Evolutionary conservation across 2,113 vertebrate genomes (phyloP), one percentile per base, ranked within the genome.

Genomic region (Dromaius novaehollandiae): DNA sequence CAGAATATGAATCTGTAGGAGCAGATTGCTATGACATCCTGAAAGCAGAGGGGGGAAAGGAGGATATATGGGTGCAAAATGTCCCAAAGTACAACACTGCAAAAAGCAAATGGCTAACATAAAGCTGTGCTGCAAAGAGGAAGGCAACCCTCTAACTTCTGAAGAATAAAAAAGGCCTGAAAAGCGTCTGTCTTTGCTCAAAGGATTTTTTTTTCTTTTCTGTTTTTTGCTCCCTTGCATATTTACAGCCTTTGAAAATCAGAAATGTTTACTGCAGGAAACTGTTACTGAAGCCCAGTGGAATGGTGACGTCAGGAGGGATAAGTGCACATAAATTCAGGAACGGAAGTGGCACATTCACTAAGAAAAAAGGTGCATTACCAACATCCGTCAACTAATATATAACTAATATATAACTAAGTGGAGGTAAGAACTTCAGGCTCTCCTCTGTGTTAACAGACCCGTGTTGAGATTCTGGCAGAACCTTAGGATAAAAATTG

Each of bases 301-400:
- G 38, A 75, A 94, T 34, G 36, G 70, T 74, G 42, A 79, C 21
- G n/a, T 34, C 21, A 30, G 58, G 46, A 84, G 63, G 11, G 18
- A 21, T 68, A 77, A 70, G n/a, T 44, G 55, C 30, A 26, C 34
- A 74, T 48, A 24, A 76, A 73, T 69, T 89, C 56, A 91, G 75
- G 73, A 76, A 92, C 14, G 61, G 44, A 66, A 89, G 56, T 34
- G 8, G 7, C 63, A 74, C 2, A 7, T 91, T 88, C 63, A 44
- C n/a, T 51, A 58, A 50, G 34, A 20, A 88, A 91, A 87, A 88
- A n/a, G 7, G 17, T 91, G 19, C n/a, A 9, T 77, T 82, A 42
- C 64, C 53, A 65, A 44, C 32, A 94, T 86, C 78, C 93, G 40
- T 93, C 89, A 89, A 82, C 24, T 69, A 77, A 87, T 89, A 65